Evolutionary conservation across 2,888 invertebrate species (phyloP).

Genomic region (Crematogaster levior): DNA sequence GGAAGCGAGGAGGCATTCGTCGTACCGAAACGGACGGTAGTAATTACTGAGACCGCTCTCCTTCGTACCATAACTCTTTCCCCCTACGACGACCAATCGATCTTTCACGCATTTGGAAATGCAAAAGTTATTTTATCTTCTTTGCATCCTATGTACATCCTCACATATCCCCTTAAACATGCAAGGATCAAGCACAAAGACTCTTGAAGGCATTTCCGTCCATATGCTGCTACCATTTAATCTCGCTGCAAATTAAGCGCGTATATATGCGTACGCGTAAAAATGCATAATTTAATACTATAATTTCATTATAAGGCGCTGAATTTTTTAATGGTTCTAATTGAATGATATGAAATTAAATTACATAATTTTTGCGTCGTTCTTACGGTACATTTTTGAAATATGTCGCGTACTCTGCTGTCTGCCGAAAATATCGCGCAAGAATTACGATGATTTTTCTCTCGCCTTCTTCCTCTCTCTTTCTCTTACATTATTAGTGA

Average conservation of each 20-base stretch:
- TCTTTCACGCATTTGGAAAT: constrained; percentile 8
- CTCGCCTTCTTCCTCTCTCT: background rate
- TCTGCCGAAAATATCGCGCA: background rate
- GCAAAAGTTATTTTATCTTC: background rate
- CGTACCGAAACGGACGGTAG: constrained; percentile 51
- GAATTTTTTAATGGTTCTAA: constrained; percentile 27
- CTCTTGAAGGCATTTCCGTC: background rate
- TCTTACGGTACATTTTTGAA: constrained; percentile 6
- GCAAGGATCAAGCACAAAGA: background rate
- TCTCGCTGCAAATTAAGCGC: background rate
- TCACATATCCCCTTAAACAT: background rate
- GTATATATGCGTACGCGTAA: background rate
- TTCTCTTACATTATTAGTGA: background rate
- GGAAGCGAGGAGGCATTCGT: constrained; percentile 47
- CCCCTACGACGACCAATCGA: background rate
- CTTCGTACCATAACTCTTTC: constrained; percentile 27
- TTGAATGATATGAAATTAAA: background rate
- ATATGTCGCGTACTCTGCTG: background rate
- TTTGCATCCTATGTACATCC: background rate
- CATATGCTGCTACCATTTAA: background rate
- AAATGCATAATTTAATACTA: background rate
- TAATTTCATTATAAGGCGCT: constrained; percentile 17
- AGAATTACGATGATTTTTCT: background rate
- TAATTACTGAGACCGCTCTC: constrained; percentile 62
- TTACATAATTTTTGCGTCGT: constrained; percentile 9